phyloP scores from a whole-genome alignment of 2,797 vertebrate species.

The Muraenolepis orangiensis region DNA sequence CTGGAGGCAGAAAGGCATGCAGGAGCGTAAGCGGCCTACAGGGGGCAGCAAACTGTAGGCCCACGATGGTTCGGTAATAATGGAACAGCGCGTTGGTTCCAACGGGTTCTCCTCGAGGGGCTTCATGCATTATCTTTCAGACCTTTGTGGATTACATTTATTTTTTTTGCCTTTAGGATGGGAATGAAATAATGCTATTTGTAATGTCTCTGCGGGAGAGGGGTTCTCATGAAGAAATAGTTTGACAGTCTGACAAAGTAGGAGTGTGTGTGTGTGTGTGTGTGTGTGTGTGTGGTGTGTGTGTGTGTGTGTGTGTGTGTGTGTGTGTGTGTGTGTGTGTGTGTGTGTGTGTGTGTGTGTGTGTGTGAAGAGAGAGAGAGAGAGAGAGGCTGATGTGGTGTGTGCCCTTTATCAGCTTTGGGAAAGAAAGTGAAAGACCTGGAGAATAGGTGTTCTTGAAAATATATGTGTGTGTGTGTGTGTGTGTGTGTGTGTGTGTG shows the following conservation, averaged over 20 bases:
- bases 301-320: too few relatives aligned
- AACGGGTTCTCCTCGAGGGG: background rate
- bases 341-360: background rate
- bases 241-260: slow-evolving; percentile 22
- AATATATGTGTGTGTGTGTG: slow-evolving; percentile 2
- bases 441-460: slow-evolving; percentile 7
- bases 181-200: background rate
- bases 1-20: slow-evolving; percentile 18
- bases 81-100: background rate
- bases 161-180: background rate
- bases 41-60: slow-evolving; percentile 81
- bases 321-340: background rate
- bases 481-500: background rate
- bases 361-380: slow-evolving; percentile 10
- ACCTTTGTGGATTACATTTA: background rate
- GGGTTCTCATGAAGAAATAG: slow-evolving; percentile 35
- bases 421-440: slow-evolving; percentile 26
- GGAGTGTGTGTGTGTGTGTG: background rate
- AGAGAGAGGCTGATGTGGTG: slow-evolving; percentile 22
- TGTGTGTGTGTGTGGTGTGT: background rate
- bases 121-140: background rate
- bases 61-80: background rate
- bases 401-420: slow-evolving; percentile 40
- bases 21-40: slow-evolving; percentile 64
- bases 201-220: slow-evolving; percentile 43